phyloP scores from a whole-genome alignment of 2,888 invertebrate genomes.

The Eilema griseolum region DNA sequence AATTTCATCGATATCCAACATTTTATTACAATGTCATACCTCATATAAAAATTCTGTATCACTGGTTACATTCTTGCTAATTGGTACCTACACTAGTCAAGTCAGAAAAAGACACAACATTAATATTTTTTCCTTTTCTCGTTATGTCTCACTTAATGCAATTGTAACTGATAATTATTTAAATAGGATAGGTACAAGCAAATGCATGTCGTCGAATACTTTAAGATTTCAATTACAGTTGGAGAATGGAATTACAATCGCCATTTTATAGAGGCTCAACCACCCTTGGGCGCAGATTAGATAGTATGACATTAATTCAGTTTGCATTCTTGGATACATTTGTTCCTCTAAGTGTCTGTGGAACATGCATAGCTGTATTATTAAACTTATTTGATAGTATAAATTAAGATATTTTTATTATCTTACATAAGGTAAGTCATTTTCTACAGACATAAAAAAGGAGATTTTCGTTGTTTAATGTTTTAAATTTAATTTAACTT shows the following conservation, averaged over 20 bases:
- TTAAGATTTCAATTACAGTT: constrained; percentile 49
- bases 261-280: constrained; percentile 49
- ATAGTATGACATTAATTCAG: constrained; percentile 42
- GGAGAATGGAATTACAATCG: constrained; percentile 45
- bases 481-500: too few species aligned
- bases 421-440: too few species aligned
- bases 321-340: constrained; percentile 24
- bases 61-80: constrained; percentile 72
- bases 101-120: constrained; percentile 63
- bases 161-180: constrained; percentile 75
- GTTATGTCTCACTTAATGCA: constrained; percentile 61
- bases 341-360: neutral
- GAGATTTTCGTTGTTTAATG: too few species aligned
- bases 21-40: constrained; percentile 46
- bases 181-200: constrained; percentile 65
- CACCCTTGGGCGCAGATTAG: constrained; percentile 45
- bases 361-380: neutral
- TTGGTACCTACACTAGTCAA: constrained; percentile 68
- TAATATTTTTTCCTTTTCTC: constrained; percentile 53
- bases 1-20: constrained; percentile 8
- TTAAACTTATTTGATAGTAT: neutral
- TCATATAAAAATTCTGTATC: constrained; percentile 58
- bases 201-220: constrained; percentile 53
- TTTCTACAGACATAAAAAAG: too few species aligned
- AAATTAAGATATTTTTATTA: too few species aligned